These are phyloP conservation scores for Neoitamus cyanurus DNA, from an alignment of 2,888 invertebrate genomes.

Conservation along the genomic window DNA sequence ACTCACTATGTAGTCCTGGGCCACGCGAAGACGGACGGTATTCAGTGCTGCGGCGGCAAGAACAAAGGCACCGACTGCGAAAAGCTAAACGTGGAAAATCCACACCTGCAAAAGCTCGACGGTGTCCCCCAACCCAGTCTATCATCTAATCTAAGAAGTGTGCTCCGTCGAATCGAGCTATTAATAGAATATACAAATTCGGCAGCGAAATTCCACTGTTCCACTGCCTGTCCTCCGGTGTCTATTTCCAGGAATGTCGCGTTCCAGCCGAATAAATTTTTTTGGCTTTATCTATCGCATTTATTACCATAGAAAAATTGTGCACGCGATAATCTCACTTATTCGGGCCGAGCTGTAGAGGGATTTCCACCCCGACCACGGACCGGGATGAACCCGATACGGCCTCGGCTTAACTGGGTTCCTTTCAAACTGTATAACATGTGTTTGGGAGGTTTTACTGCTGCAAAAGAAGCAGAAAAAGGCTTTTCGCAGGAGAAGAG, in stretches of 20 bases:
- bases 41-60: neutral
- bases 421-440: neutral
- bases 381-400: neutral
- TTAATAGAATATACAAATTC: slow-evolving; percentile 35
- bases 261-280: neutral
- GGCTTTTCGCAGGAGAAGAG: neutral
- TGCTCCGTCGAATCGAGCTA: slow-evolving; percentile 7
- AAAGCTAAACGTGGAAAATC: slow-evolving; percentile 15
- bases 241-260: slow-evolving; percentile 27
- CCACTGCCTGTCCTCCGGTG: neutral
- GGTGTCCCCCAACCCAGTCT: neutral
- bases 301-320: slow-evolving; percentile 19
- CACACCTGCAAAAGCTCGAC: slow-evolving; percentile 8
- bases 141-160: slow-evolving; percentile 22
- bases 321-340: slow-evolving; percentile 24
- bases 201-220: neutral
- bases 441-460: neutral
- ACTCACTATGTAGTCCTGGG: neutral
- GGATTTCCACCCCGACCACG: neutral
- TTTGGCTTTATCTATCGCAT: slow-evolving; percentile 1
- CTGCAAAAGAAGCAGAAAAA: neutral
- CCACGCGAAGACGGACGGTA: neutral
- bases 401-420: neutral
- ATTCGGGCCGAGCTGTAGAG: neutral
- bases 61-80: neutral